Conservation (phyloP, 2,113 vertebrate species). For the Salvator merianae region DNA sequence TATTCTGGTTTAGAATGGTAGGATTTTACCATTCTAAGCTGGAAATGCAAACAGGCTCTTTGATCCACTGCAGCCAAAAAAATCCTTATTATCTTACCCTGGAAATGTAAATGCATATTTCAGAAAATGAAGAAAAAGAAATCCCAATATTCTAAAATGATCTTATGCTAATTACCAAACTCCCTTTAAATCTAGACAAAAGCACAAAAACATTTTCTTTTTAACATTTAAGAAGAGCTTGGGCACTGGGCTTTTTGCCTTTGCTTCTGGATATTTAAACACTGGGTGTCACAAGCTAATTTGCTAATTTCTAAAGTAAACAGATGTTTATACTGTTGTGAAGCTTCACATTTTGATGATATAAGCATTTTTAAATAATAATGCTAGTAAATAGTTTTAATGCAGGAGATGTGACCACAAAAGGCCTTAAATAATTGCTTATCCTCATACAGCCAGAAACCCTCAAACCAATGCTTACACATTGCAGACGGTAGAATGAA, state of each 20-base stretch:
- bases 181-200: conserved; percentile 30
- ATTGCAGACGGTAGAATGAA: background rate
- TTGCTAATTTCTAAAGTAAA: background rate
- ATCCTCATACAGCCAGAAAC: conserved; percentile 3
- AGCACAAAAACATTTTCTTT: conserved; percentile 18
- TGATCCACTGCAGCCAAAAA: conserved; percentile 46
- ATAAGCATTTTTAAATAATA: background rate
- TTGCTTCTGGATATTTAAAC: conserved; percentile 25
- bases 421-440: background rate
- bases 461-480: background rate
- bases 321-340: background rate
- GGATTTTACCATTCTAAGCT: too few relatives aligned
- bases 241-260: background rate
- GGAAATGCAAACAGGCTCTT: conserved; percentile 61
- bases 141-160: conserved; percentile 21
- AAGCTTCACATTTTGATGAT: background rate
- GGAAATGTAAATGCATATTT: conserved; percentile 37
- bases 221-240: background rate
- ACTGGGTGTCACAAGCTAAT: background rate
- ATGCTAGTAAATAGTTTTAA: background rate
- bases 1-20: too few relatives aligned
- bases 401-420: background rate
- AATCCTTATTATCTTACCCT: conserved; percentile 41
- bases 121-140: conserved; percentile 16
- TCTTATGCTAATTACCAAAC: conserved; percentile 34